Evolutionary conservation across 1,140 invertebrate species (phyloP), one percentile per base, ranked within the genome.

Genomic region (Zelostemma sp.): DNA sequence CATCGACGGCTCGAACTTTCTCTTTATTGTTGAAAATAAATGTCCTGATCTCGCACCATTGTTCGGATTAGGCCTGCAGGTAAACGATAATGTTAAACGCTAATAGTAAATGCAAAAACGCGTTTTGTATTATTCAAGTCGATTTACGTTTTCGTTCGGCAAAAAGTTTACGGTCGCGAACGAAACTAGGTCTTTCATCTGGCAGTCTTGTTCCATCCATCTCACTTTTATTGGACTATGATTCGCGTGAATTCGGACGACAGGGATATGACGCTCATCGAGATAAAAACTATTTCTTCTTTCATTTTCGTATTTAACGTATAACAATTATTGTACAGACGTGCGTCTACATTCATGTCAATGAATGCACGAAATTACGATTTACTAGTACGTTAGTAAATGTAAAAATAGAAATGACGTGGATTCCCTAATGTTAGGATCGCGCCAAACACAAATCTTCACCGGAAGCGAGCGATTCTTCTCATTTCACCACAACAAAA

Each of bases 261-360:
- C 59, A 51, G 56, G 60, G 68, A 72, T 72, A 72, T 64, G 63
- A 72, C 68, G 59, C 50, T 71, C 50, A 57, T 64, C 58, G 50
- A 50, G 55, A 63, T 66, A 65, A 62, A n/a, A 66, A 64, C 57
- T 69, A 69, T 64, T 50, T 63, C 46, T 54, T 46, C 31, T 53
- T 45, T 38, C 9, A 25, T 41, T 48, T 18, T 15, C 19, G 48
- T 48, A 53, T 56, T 33, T 46, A 71, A 71, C 68, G 59, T 63
- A 66, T 71, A 71, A 71, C 68, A 71, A 71, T 71, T 71, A 71
- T 71, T 71, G 68, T 71, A 71, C 63, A 71, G 59, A 71, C 68
- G 58, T 66, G 68, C 68, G 49, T 25, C 65, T 66, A 59, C 46
- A 63, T 63, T 55, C 63, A 59, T 56, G 25, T 59, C 45, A 62